Evolutionary conservation across 2,113 vertebrate genomes (phyloP).

Genomic region (Siphamia tubifer): DNA sequence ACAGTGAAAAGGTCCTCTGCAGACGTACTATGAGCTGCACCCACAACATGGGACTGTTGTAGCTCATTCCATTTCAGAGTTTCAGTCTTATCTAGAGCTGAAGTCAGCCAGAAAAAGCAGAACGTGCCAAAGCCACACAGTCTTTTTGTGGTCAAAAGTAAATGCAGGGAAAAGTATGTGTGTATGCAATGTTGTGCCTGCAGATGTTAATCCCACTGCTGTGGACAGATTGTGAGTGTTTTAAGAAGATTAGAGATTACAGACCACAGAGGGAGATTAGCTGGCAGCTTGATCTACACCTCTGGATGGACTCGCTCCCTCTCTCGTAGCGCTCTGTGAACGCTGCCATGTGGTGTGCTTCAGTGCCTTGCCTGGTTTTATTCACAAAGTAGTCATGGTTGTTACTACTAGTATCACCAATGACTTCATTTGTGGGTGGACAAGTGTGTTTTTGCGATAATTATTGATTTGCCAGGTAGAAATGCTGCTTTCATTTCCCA

Average conservation of each 20-base stretch:
- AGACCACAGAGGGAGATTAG: conserved; percentile 62
- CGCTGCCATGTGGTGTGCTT: conserved; percentile 7
- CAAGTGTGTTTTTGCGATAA: neutral
- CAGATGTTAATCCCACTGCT: conserved; percentile 53
- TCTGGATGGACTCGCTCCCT: conserved; percentile 35
- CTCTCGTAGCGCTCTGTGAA: neutral
- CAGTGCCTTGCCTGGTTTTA: neutral
- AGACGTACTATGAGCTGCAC: too few species aligned
- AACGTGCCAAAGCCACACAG: conserved; percentile 1
- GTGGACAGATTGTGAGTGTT: conserved; percentile 68
- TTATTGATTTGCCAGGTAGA: conserved; percentile 20
- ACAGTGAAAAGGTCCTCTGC: too few species aligned
- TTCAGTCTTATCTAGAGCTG: neutral
- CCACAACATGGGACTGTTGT: too few species aligned
- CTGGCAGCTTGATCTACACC: conserved; percentile 50
- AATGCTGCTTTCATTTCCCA: neutral
- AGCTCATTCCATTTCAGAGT: neutral
- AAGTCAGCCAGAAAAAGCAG: neutral
- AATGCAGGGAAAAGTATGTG: neutral
- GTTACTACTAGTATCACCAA: conserved; percentile 1
- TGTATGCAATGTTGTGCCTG: conserved; percentile 24
- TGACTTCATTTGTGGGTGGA: neutral
- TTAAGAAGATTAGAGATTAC: conserved; percentile 73
- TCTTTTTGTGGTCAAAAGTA: conserved; percentile 12
- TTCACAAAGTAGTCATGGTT: conserved; percentile 10